These are phyloP conservation scores for Tetraneura akinire DNA, from an alignment of 1,140 invertebrate genomes.

Conservation along the genomic window DNA sequence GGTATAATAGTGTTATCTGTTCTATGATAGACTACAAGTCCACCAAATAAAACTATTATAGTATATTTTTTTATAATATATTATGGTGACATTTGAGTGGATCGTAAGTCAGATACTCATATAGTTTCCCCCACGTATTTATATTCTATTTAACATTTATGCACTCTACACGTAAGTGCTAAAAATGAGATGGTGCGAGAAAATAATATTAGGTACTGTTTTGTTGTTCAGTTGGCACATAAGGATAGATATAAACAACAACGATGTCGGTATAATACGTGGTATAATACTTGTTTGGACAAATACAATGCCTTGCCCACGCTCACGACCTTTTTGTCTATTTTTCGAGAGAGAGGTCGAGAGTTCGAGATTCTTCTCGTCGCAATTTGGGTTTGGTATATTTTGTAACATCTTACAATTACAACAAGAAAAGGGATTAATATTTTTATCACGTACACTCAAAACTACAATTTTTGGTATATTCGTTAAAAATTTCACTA, in stretches of 20 bases:
- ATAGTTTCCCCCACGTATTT: constrained; percentile 1
- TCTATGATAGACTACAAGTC: too few species aligned
- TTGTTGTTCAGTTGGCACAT: background rate
- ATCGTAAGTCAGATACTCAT: background rate
- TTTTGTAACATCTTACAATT: too few species aligned
- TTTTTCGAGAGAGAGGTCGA: background rate
- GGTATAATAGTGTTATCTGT: too few species aligned
- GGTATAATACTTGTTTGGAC: background rate
- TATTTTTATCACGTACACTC: too few species aligned
- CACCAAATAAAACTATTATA: too few species aligned
- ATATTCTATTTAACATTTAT: background rate
- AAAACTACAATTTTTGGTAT: too few species aligned
- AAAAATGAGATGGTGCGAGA: background rate
- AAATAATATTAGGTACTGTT: constrained; percentile 18
- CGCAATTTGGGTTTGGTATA: background rate
- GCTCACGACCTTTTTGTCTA: constrained; percentile 24
- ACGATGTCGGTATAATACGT: background rate
- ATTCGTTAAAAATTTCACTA: too few species aligned
- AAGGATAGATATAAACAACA: constrained; percentile 4
- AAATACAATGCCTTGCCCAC: background rate
- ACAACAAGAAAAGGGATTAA: too few species aligned
- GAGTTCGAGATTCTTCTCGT: background rate
- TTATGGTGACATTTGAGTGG: too few species aligned
- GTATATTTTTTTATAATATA: too few species aligned
- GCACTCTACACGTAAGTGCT: background rate